phyloP scores from a whole-genome alignment of 2,888 invertebrate species.

The Dicranocentrus wangi region DNA sequence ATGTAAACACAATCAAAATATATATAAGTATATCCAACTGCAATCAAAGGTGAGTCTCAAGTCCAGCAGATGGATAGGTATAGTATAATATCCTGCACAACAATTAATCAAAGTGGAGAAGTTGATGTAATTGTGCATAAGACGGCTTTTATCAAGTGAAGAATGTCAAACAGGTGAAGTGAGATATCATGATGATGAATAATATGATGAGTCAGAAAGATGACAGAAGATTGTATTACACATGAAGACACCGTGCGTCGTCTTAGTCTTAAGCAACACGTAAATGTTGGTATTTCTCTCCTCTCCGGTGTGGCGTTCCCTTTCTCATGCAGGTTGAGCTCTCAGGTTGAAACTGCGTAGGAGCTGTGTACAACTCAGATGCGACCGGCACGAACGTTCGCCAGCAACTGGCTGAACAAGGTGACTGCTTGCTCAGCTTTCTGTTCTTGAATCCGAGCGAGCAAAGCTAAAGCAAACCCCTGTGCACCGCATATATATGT shows the following conservation, averaged over 20 bases:
- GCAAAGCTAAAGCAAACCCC: no score
- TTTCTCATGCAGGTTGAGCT: slow-evolving; percentile 53
- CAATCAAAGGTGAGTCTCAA: no score
- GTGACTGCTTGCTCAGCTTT: slow-evolving; percentile 51
- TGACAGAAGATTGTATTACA: slow-evolving; percentile 40
- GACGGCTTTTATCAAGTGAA: slow-evolving; percentile 64
- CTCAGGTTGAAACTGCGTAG: slow-evolving; percentile 47
- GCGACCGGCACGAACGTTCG: slow-evolving; percentile 70
- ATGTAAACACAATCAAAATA: slow-evolving; percentile 51
- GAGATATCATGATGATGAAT: slow-evolving; percentile 60
- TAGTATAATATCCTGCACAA: slow-evolving; percentile 16
- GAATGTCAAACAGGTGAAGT: slow-evolving; percentile 65
- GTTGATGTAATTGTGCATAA: slow-evolving; percentile 63
- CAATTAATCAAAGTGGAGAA: slow-evolving; percentile 55
- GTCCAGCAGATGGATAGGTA: no score
- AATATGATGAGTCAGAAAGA: slow-evolving; percentile 53
- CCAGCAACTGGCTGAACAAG: slow-evolving; percentile 68
- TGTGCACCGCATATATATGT: no score
- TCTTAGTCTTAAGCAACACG: neutral
- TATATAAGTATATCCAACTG: neutral
- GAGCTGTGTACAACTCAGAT: slow-evolving; percentile 51
- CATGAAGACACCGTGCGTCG: slow-evolving; percentile 10
- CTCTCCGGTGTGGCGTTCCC: neutral
- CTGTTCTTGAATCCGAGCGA: slow-evolving; percentile 12
- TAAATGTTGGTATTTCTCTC: neutral